Percentiles rank a stretch among this genome's conserved stretches.
Conservation (phyloP, 2,113 vertebrate species). For the Bubo scandiacus region DNA sequence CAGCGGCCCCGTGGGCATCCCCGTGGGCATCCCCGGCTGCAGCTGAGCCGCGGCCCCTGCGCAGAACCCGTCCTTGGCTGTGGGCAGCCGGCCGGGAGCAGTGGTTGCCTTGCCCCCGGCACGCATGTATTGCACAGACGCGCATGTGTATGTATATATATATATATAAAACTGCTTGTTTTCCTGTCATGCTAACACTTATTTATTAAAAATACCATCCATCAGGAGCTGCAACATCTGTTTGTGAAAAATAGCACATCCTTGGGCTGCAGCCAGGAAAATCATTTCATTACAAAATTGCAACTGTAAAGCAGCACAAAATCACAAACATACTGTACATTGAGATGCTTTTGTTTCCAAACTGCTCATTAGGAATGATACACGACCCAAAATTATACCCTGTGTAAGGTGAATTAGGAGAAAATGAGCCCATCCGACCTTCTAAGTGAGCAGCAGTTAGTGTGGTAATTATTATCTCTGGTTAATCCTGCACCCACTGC, state of each 20-base stretch:
- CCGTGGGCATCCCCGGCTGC: neutral
- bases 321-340: conserved; percentile 53
- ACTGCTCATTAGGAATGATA: conserved; percentile 58
- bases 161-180: neutral
- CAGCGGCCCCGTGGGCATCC: too few species aligned
- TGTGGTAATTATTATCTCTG: neutral
- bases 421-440: neutral
- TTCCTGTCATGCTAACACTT: neutral
- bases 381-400: conserved; percentile 42
- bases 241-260: conserved; percentile 43
- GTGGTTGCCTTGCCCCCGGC: neutral
- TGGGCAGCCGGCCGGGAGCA: neutral
- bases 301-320: conserved; percentile 17
- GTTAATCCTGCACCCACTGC: neutral
- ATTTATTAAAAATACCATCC: conserved; percentile 37
- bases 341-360: conserved; percentile 62
- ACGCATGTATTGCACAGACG: neutral
- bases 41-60: neutral
- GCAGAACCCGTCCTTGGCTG: neutral
- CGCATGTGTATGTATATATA: too few species aligned
- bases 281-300: conserved; percentile 17
- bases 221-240: conserved; percentile 61
- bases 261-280: conserved; percentile 58
- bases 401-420: conserved; percentile 36
- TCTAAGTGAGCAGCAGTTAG: neutral